Conservation (phyloP, 2,888 invertebrate species). For the Tineola bisselliella region DNA sequence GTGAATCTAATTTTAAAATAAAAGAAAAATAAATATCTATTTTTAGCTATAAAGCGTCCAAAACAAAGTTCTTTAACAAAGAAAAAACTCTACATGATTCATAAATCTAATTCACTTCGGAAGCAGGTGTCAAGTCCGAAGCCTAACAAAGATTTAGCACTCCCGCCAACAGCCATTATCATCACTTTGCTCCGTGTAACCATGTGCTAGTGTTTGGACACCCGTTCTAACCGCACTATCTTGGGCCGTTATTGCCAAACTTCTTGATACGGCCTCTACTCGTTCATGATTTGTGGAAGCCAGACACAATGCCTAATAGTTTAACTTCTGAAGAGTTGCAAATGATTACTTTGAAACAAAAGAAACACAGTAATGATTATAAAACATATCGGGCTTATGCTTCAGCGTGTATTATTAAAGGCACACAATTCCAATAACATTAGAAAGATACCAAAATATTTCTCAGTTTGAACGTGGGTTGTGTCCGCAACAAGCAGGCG, state of each 20-base stretch:
- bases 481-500: conserved; percentile 7
- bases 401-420: background rate
- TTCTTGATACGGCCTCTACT: conserved; percentile 3
- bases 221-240: background rate
- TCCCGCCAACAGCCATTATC: conserved; percentile 14
- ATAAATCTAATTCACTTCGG: conserved; percentile 8
- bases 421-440: conserved; percentile 1
- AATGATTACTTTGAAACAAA: background rate
- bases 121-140: conserved; percentile 6
- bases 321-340: background rate
- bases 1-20: too few species aligned
- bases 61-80: background rate
- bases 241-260: conserved; percentile 11
- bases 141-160: conserved; percentile 15
- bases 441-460: conserved; percentile 4
- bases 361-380: too few species aligned
- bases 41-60: too few species aligned
- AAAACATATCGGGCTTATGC: too few species aligned
- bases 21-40: too few species aligned
- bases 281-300: conserved; percentile 5
- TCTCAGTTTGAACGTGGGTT: conserved; percentile 6
- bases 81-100: background rate
- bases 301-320: background rate
- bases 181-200: conserved; percentile 10
- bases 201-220: conserved; percentile 10